Evolutionary conservation across 2,888 invertebrate genomes (phyloP), one percentile per base, ranked within the genome.

Genomic region (Hetaerina titia): DNA sequence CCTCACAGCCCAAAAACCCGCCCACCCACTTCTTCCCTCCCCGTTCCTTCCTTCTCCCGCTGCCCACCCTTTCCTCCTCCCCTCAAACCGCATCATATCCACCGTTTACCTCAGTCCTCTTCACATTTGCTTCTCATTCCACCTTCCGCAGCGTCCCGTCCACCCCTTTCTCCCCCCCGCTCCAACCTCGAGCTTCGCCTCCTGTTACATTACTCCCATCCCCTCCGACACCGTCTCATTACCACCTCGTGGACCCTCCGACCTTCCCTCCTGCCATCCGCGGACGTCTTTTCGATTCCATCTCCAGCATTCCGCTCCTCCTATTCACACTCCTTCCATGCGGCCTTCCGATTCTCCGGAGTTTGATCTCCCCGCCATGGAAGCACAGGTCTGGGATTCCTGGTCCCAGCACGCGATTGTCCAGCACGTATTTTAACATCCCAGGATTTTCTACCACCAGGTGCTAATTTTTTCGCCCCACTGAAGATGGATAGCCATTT

Each of bases 1-100:
- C 74, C 92, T 69, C 92, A 74, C 64, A 56, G 92, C 63, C 90
- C 92, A 60, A 25, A 69, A 92, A 92, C 60, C 60, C 9, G 57
- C n/a, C 45, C 19, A 64, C 89, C 89, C 25, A 15, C 57, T 31
- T 19, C 45, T 64, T 22, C 64, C 45, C 92, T 1, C 22, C 25
- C 31, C n/a, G 7, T 56, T 69, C 2, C n/a, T n/a, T n/a, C 15
- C 64, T 4, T 60, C 56, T n/a, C 22, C 11, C 64, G 8, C 63
- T 22, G 1, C 7, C 25, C 15, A 31, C 15, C 17, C 0, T 64
- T 9, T 45, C 64, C 89, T 58, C 58, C 11, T 9, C 22, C 22
- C 19, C 74, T 17, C 60, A 13, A 31, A 31, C 63, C 63, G 17
- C 45, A 64, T 69, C 13, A 74, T 56, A 64, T 56, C 13, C 64